These are phyloP conservation scores for Pristionchus maxplancki DNA, from an alignment of 2,888 invertebrate genomes.

Conservation along the genomic window DNA sequence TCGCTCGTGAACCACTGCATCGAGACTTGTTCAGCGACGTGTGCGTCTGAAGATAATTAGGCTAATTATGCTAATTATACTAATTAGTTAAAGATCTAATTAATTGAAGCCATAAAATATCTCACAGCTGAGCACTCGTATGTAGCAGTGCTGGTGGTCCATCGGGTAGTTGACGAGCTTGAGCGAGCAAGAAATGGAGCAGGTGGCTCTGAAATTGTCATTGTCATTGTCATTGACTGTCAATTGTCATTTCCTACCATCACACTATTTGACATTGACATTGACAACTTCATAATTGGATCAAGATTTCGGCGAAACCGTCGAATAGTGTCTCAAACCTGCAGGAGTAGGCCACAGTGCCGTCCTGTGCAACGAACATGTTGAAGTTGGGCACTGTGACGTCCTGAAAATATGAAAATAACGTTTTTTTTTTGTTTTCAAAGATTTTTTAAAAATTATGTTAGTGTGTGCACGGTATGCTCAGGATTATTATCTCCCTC, in stretches of 20 bases:
- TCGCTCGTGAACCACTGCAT: conserved; percentile 73
- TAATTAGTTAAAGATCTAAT: too few species aligned
- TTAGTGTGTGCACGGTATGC: too few species aligned
- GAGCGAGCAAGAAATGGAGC: conserved; percentile 50
- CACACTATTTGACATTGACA: too few species aligned
- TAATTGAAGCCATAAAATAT: too few species aligned
- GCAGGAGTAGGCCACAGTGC: conserved; percentile 71
- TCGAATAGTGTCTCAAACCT: conserved; percentile 63
- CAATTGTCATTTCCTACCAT: too few species aligned
- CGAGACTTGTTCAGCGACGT: conserved; percentile 75
- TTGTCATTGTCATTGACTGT: too few species aligned
- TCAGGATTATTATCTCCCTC: neutral
- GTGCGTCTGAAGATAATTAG: conserved; percentile 69
- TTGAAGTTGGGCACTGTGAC: conserved; percentile 75
- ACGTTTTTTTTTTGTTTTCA: neutral
- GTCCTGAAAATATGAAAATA: conserved; percentile 41
- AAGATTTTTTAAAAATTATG: too few species aligned
- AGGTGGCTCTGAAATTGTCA: conserved; percentile 36
- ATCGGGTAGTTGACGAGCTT: conserved; percentile 70
- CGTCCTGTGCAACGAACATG: conserved; percentile 71
- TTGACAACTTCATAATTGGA: too few species aligned
- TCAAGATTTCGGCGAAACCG: too few species aligned
- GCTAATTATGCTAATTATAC: too few species aligned
- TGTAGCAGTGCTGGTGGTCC: conserved; percentile 73
- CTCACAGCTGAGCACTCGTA: conserved; percentile 71